Evolutionary conservation across 1,140 invertebrate species (phyloP).

Genomic region (Capitella teleta): DNA sequence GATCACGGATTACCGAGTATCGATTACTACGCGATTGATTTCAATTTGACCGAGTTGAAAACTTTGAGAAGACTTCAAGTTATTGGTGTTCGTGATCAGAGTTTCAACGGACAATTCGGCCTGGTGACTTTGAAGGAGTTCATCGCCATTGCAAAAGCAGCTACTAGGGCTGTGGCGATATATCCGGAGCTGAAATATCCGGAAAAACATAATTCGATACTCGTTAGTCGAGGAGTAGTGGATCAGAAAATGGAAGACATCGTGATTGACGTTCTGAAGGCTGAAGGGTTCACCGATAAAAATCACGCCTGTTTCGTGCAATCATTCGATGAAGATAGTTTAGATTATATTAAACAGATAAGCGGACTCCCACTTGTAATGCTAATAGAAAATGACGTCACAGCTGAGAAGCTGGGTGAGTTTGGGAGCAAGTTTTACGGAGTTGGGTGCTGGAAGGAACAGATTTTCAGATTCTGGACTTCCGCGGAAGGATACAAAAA

Average conservation of each 20-base stretch:
- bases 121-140: not conserved
- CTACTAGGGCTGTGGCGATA: not conserved
- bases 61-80: not conserved
- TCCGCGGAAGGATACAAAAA: not conserved
- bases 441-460: not conserved
- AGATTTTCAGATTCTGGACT: not conserved
- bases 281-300: not conserved
- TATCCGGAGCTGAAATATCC: conserved; percentile 5
- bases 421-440: not conserved
- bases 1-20: too few species aligned
- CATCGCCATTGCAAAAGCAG: not conserved
- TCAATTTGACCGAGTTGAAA: conserved; percentile 14
- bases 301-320: not conserved
- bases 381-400: not conserved
- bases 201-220: not conserved
- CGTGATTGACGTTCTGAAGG: not conserved
- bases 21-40: too few species aligned
- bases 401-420: not conserved
- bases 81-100: not conserved
- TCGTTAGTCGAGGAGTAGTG: not conserved
- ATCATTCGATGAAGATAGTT: not conserved
- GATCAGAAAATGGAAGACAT: conserved; percentile 6
- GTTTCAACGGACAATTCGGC: not conserved
- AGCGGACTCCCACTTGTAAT: not conserved
- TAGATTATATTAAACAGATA: not conserved